Conservation (phyloP, 2,113 vertebrate genomes). For the Clinocottus analis region DNA sequence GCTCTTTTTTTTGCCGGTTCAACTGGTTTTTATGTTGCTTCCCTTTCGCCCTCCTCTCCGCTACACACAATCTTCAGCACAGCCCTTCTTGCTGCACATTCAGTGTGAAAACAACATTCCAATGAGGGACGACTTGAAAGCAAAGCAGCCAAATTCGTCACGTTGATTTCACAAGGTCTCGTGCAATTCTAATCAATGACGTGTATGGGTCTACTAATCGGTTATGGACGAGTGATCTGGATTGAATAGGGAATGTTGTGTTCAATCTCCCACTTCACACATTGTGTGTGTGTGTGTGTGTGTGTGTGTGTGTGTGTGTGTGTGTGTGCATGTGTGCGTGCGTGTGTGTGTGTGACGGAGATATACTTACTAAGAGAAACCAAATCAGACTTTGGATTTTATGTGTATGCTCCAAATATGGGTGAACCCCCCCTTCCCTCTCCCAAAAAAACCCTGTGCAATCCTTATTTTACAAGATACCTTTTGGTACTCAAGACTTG, state of each 20-base stretch:
- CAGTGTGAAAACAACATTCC: constrained; percentile 23
- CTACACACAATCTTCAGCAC: constrained; percentile 2
- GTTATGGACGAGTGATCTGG: constrained; percentile 8
- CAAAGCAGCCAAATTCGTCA: constrained; percentile 2
- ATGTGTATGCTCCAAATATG: constrained; percentile 24
- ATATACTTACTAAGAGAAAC: constrained; percentile 20
- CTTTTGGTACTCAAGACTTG: constrained; percentile 69
- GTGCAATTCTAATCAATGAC: constrained; percentile 2
- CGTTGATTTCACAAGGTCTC: constrained; percentile 15
- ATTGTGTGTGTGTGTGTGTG: constrained; percentile 19
- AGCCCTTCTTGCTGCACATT: constrained; percentile 1
- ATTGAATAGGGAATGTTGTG: constrained; percentile 35
- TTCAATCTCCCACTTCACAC: constrained; percentile 19
- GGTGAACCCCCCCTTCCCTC: too few species aligned
- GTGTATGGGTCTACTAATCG: constrained; percentile 13
- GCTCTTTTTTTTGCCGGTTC: not conserved
- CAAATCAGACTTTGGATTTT: constrained; percentile 19
- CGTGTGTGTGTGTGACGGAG: constrained; percentile 10
- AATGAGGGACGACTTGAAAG: not conserved
- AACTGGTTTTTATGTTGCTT: not conserved
- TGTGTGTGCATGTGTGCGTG: not conserved
- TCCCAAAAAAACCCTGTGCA: constrained; percentile 21
- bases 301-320: constrained; percentile 1
- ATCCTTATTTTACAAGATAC: constrained; percentile 44
- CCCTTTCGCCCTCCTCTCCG: not conserved